Evolutionary conservation across 1,140 invertebrate genomes (phyloP), one percentile per base, ranked within the genome.

Genomic region (Bicyclus anynana): DNA sequence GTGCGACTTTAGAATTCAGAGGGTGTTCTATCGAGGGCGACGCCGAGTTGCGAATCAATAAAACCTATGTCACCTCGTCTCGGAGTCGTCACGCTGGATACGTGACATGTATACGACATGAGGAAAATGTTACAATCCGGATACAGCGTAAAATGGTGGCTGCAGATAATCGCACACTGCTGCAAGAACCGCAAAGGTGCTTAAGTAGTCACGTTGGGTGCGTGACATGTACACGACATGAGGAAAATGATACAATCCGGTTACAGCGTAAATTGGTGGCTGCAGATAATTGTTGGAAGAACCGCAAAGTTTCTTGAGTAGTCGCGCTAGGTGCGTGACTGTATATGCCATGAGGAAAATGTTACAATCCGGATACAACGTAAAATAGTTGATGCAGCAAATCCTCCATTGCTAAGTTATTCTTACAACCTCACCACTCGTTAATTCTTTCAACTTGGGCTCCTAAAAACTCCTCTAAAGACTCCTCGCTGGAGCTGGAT

Each of bases 1-100:
- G 13, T 5, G 13, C 5, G 10, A 7, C 20, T 44, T 44, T 9
- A 5, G 17, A 44, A 44, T 44, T 44, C 40, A 17, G 17, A 1
- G 16, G 40, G 18, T 44, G 17, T 20, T 20, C 16, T 17, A 40
- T 40, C 40, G 40, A 20, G 18, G 16, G 40, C 18, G 6, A 44
- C 7, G 18, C 16, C 1, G 17, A 20, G 16, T 20, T 17, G 37
- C 37, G 18, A 44, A 44, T 44, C 40, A 44, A 44, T 44, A 44
- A 44, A 44, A 21, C 40, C 40, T 44, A 44, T 44, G 40, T 20
- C 40, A 44, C 40, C 40, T 44, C 40, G 40, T 44, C 40, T 44
- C 40, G 18, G 2, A 44, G 40, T 44, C 18, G 40, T 20, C 40
- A 16, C 40, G 40, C 18, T 18, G 40, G 10, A 12, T 21, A 44